phyloP scores from a whole-genome alignment of 53 echinoderm and acorn worm genomes.

The Temnopleurus reevesii region DNA sequence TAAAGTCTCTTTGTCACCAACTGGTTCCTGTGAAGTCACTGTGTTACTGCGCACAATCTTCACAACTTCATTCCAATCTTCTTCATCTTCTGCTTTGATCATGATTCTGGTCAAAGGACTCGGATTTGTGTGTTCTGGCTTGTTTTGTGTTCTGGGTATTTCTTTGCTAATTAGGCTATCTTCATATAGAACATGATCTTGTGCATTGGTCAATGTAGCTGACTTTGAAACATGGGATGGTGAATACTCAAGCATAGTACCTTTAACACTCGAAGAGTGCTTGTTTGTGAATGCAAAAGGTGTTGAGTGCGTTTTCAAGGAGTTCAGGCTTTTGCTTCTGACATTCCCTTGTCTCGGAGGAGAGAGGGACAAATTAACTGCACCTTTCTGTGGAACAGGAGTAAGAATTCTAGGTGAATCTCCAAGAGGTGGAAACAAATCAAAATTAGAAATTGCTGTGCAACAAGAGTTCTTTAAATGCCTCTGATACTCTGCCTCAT shows the following conservation, averaged over 20 bases:
- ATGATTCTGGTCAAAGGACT: slow-evolving; percentile 15
- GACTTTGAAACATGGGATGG: neutral
- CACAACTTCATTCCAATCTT: slow-evolving; percentile 45
- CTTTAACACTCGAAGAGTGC: neutral
- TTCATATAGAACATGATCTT: neutral
- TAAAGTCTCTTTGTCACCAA: neutral
- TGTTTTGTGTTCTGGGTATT: neutral
- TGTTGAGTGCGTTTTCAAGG: neutral
- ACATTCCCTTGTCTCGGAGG: neutral
- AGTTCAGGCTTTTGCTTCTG: slow-evolving; percentile 26
- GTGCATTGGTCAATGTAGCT: neutral
- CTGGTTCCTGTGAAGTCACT: neutral
- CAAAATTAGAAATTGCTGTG: neutral
- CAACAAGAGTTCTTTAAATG: slow-evolving; percentile 50
- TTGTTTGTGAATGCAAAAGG: neutral
- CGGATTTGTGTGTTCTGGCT: neutral
- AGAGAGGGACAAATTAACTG: slow-evolving; percentile 16
- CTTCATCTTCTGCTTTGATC: slow-evolving; percentile 35
- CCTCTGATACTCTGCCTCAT: slow-evolving; percentile 59
- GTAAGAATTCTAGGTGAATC: neutral
- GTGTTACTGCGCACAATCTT: slow-evolving; percentile 16
- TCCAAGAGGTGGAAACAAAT: neutral
- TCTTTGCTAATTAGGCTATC: neutral
- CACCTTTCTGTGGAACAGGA: neutral
- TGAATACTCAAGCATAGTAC: neutral